Percentiles rank a stretch among this genome's conserved stretches.
Conservation (phyloP, 2,113 vertebrate genomes). For the Antechinus stuartii region DNA sequence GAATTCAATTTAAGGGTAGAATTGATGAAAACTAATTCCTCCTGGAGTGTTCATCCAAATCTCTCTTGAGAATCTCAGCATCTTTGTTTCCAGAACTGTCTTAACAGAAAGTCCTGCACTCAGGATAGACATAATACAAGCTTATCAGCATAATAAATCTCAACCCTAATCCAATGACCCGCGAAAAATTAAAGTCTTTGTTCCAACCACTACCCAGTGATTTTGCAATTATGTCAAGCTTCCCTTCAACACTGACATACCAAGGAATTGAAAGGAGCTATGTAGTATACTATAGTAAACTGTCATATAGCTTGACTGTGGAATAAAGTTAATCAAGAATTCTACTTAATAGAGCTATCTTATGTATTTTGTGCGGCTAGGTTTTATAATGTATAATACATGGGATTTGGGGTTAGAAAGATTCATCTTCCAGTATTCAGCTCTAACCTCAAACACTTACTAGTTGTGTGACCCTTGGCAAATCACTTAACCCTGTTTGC, state of each 20-base stretch:
- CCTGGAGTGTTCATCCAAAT: neutral
- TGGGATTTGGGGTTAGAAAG: neutral
- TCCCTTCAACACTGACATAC: neutral
- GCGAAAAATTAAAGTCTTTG: slow-evolving; percentile 21
- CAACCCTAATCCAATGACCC: slow-evolving; percentile 26
- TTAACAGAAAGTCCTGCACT: slow-evolving; percentile 5
- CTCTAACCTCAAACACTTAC: neutral
- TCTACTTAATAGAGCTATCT: slow-evolving; percentile 18
- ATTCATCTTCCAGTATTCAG: neutral
- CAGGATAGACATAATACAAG: neutral
- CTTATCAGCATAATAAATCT: slow-evolving; percentile 18
- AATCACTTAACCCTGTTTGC: neutral
- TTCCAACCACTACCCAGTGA: slow-evolving; percentile 20
- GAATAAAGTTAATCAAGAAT: neutral
- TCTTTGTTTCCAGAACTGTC: neutral
- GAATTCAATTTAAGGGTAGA: neutral
- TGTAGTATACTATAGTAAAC: slow-evolving; percentile 1
- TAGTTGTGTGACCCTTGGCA: neutral
- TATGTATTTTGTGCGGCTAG: neutral
- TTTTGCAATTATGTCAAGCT: neutral
- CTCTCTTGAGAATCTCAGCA: neutral
- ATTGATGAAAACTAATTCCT: neutral
- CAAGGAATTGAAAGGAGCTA: neutral
- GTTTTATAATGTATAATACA: neutral
- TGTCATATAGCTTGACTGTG: neutral